These are phyloP conservation scores for Seriola aureovittata DNA, from an alignment of 2,113 vertebrate species.

Conservation along the genomic window DNA sequence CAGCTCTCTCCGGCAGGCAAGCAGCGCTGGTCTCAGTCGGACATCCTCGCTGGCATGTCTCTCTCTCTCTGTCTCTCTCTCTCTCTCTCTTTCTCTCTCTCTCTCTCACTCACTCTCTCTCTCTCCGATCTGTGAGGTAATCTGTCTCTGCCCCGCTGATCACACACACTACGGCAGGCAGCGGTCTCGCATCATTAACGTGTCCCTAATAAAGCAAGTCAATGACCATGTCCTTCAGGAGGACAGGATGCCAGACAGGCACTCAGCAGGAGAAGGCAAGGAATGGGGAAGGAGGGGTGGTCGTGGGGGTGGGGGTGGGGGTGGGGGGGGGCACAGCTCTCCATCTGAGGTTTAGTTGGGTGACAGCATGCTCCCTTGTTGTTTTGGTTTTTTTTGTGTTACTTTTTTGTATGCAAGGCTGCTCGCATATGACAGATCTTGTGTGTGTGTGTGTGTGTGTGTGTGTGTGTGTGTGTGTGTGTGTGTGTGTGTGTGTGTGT, in stretches of 20 bases:
- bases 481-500: conserved; percentile 1
- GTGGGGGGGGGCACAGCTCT: too few species aligned
- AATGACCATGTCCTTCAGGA: conserved; percentile 59
- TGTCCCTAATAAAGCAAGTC: conserved; percentile 67
- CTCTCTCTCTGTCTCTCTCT: not conserved
- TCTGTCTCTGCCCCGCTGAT: conserved; percentile 46
- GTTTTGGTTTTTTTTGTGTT: conserved; percentile 20
- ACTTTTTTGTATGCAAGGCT: conserved; percentile 50
- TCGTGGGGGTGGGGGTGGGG: not conserved
- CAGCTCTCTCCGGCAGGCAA: conserved; percentile 47
- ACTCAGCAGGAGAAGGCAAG: conserved; percentile 29
- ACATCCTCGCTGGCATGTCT: conserved; percentile 50
- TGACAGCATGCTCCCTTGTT: conserved; percentile 28
- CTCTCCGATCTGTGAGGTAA: conserved; percentile 46
- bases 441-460: conserved; percentile 37
- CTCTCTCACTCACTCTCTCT: not conserved
- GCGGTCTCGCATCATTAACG: conserved; percentile 66
- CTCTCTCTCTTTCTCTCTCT: too few species aligned
- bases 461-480: conserved; percentile 21
- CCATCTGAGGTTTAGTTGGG: conserved; percentile 45
- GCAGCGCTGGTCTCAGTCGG: conserved; percentile 48
- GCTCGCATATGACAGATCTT: conserved; percentile 40
- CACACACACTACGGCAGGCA: conserved; percentile 53
- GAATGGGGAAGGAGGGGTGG: not conserved
- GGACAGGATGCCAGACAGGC: conserved; percentile 60